Conservation (phyloP, 2,888 invertebrate species). For the Morpho achilles region DNA sequence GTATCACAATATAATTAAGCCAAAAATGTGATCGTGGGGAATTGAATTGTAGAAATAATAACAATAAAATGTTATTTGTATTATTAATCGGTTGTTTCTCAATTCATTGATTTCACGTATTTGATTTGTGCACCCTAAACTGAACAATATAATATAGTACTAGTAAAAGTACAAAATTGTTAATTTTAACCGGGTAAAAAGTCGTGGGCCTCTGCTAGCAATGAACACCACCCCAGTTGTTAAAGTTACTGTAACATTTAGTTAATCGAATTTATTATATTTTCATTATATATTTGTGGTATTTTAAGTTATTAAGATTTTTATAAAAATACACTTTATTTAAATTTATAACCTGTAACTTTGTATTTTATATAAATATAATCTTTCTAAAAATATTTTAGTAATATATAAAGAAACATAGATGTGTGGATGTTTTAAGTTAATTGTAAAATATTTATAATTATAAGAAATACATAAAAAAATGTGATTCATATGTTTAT, state of each 20-base stretch:
- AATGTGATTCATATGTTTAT: constrained; percentile 66
- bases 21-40: too few species aligned
- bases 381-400: constrained; percentile 27
- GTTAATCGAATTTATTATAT: constrained; percentile 23
- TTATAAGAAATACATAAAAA: constrained; percentile 30
- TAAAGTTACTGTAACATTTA: constrained; percentile 14
- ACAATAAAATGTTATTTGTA: too few species aligned
- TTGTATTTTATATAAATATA: constrained; percentile 22
- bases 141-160: too few species aligned
- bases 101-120: neutral
- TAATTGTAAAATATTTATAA: constrained; percentile 21
- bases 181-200: neutral
- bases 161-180: too few species aligned
- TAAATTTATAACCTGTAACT: too few species aligned
- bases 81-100: too few species aligned
- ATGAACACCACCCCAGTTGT: neutral
- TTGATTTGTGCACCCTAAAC: too few species aligned
- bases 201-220: neutral
- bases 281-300: constrained; percentile 1
- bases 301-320: constrained; percentile 17
- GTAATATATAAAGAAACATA: constrained; percentile 30
- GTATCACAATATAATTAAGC: too few species aligned
- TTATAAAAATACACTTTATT: constrained; percentile 8
- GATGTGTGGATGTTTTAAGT: constrained; percentile 41
- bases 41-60: too few species aligned